phyloP scores from a whole-genome alignment of 2,797 vertebrate genomes.

The Taeniopygia guttata region DNA sequence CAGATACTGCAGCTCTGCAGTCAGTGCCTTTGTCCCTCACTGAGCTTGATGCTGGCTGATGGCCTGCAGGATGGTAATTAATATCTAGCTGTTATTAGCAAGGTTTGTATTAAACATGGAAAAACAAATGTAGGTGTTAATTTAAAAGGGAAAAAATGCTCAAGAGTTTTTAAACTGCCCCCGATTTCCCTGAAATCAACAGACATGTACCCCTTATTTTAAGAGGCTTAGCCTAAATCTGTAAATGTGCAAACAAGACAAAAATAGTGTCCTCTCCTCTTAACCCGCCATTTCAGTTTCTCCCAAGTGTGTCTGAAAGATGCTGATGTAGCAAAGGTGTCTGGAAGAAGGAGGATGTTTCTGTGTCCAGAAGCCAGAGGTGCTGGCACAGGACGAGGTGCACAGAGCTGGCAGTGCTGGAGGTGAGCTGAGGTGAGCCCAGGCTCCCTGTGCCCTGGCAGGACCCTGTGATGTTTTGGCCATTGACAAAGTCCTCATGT shows the following conservation, averaged over 20 bases:
- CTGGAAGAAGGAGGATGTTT: background rate
- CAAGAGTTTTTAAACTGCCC: background rate
- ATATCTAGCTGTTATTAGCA: background rate
- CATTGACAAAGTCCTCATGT: background rate
- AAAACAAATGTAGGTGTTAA: background rate
- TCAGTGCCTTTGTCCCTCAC: background rate
- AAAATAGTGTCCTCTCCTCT: background rate
- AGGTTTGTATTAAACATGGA: background rate
- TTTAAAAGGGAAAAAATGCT: background rate
- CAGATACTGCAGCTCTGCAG: background rate
- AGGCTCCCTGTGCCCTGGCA: background rate
- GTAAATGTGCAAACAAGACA: background rate
- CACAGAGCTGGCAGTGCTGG: background rate
- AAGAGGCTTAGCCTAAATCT: background rate
- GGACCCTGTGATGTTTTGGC: background rate
- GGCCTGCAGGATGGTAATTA: background rate
- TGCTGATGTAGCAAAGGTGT: rapidly evolving
- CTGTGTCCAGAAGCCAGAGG: rapidly evolving
- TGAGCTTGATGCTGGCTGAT: background rate
- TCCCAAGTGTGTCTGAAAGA: background rate
- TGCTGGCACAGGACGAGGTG: background rate
- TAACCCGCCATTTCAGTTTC: background rate
- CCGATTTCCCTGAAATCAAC: background rate
- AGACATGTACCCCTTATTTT: background rate
- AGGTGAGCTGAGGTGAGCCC: background rate